Conservation (phyloP, 2,888 invertebrate genomes). For the Scelioninae gen. 2 region DNA sequence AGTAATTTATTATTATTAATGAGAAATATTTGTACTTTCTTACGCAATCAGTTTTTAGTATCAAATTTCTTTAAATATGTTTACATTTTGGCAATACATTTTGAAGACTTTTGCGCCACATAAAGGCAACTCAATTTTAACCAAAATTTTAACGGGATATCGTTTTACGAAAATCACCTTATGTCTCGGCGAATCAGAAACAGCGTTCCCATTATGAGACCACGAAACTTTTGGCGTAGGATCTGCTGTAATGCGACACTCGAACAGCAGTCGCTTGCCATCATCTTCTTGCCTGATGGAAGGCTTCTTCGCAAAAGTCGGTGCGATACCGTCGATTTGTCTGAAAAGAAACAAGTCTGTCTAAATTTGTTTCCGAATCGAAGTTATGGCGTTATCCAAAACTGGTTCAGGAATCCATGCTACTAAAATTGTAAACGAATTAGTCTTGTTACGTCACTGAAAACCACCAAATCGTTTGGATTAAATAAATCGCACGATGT, state of each 20-base stretch:
- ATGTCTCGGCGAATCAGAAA: slow-evolving; percentile 89
- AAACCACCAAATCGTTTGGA: background rate
- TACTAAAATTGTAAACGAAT: slow-evolving; percentile 24
- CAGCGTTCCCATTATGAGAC: slow-evolving; percentile 91
- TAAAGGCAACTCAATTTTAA: too few species aligned
- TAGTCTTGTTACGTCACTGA: slow-evolving; percentile 26
- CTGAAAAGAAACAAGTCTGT: slow-evolving; percentile 75
- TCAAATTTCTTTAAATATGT: too few species aligned
- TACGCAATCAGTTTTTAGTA: too few species aligned
- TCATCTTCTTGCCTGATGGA: slow-evolving; percentile 98
- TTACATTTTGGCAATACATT: too few species aligned
- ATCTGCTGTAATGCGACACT: slow-evolving; percentile 95
- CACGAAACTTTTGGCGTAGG: slow-evolving; percentile 92
- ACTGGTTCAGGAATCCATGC: slow-evolving; percentile 19
- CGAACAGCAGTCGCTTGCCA: slow-evolving; percentile 93
- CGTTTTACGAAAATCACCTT: slow-evolving; percentile 79
- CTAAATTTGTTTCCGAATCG: background rate
- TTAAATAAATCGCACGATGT: background rate
- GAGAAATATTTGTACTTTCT: too few species aligned
- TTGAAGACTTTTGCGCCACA: too few species aligned
- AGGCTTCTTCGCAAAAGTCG: slow-evolving; percentile 98
- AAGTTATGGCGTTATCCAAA: background rate
- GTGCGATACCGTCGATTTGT: slow-evolving; percentile 98
- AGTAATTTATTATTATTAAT: too few species aligned
- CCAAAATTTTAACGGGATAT: background rate